Conservation (phyloP, 2,888 invertebrate genomes). For the Parascotia fuliginaria region DNA sequence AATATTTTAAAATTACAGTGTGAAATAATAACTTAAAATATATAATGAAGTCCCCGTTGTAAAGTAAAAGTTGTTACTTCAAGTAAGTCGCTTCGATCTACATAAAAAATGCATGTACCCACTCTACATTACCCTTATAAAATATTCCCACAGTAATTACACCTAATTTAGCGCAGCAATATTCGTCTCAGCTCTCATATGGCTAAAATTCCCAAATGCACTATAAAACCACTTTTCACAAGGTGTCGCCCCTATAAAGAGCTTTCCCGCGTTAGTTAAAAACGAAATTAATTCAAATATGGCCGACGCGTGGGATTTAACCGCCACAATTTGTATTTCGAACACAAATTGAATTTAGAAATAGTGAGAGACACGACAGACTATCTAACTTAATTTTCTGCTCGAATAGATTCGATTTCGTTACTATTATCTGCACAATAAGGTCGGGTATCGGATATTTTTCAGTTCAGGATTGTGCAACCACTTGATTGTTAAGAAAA, state of each 20-base stretch:
- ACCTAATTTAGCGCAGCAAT: constrained; percentile 41
- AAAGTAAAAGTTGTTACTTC: not conserved
- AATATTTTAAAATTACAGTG: no score
- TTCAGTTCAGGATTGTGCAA: constrained; percentile 54
- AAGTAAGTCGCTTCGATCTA: constrained; percentile 2
- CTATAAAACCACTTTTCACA: constrained; percentile 60
- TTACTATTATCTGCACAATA: constrained; percentile 48
- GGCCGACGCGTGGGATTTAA: constrained; percentile 67
- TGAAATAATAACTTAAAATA: no score
- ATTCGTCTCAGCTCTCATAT: constrained; percentile 38
- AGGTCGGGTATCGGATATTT: constrained; percentile 47
- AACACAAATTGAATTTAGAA: constrained; percentile 76
- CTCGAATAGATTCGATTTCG: constrained; percentile 46
- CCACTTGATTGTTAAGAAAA: constrained; percentile 80
- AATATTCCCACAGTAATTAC: constrained; percentile 46
- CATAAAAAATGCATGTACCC: constrained; percentile 22
- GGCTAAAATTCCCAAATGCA: constrained; percentile 50
- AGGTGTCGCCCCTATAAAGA: constrained; percentile 59
- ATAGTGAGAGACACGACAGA: constrained; percentile 61
- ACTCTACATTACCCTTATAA: constrained; percentile 25
- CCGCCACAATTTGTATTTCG: constrained; percentile 74
- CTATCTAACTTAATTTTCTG: constrained; percentile 59
- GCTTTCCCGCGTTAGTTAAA: constrained; percentile 72
- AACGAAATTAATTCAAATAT: constrained; percentile 76
- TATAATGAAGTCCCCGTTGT: not conserved